Evolutionary conservation across 1,140 invertebrate genomes (phyloP), one percentile per base, ranked within the genome.

Genomic region (Drosophila sucinea): DNA sequence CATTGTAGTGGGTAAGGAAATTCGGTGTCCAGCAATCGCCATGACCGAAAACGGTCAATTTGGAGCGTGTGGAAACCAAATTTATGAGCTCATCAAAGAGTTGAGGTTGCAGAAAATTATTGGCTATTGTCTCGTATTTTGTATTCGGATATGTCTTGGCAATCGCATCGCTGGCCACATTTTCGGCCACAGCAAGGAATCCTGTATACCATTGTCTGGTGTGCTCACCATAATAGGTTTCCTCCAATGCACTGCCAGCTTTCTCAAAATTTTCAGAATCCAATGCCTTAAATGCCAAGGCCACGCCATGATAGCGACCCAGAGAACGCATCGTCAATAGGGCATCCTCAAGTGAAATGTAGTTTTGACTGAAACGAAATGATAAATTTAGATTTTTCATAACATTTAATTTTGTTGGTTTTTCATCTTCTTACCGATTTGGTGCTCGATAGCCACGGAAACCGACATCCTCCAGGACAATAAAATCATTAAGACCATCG

Each of bases 11-110:
- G 8, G 94, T 93, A 2, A 96, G 81, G 79, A 96, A 96, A 85
- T 96, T 96, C 40, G 95, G 95, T 0, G 94, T 94, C 95, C 95
- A 96, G 33, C 94, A 94, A 89, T 96, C 96, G 1, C 96, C 96
- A 66, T 96, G 95, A 6, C 93, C 94, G 27, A 96, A 93, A 0
- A 95, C 94, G 33, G 93, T 94, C 38, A 92, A 35, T 58, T 90
- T 83, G 60, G 81, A 86, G 63, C 79, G 76, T 0, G 74, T 74
- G 35, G 82, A 81, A 1, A 91, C 85, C 38, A 91, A 62, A 30
- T 86, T 73, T 30, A 92, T 85, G 33, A 89, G 67, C 44, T 92
- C 92, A 65, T 91, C 92, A 72, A 81, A 93, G 4, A 93, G 72
- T 71, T 94, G 92, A 0, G 93, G 92, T 4, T 93, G 92, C n/a